Conservation (phyloP, 2,888 invertebrate genomes). For the Drosophila histrio region DNA sequence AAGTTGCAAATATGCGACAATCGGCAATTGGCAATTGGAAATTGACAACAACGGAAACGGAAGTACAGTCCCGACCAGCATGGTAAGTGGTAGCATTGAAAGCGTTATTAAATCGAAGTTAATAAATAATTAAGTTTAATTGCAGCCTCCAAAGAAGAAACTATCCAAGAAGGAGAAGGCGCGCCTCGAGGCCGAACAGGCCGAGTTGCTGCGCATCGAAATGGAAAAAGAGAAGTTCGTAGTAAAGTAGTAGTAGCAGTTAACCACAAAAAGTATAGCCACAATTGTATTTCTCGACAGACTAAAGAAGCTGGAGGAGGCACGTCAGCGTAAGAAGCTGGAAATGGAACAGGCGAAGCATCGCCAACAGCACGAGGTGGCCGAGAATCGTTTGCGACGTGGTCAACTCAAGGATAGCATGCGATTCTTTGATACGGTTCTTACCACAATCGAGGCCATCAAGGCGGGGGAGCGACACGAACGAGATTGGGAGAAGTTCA, state of each 20-base stretch:
- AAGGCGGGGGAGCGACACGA: conserved; percentile 74
- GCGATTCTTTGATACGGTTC: conserved; percentile 79
- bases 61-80: conserved; percentile 12
- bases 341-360: conserved; percentile 83
- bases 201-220: conserved; percentile 84
- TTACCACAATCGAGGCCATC: conserved; percentile 77
- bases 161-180: conserved; percentile 84
- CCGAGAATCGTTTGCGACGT: conserved; percentile 82
- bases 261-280: background rate
- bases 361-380: conserved; percentile 82
- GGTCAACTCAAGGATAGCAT: conserved; percentile 82
- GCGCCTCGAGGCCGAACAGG: conserved; percentile 83
- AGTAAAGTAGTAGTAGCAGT: background rate
- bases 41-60: conserved; percentile 28
- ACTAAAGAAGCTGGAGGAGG: conserved; percentile 83
- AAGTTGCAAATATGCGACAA: conserved; percentile 30
- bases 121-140: conserved; percentile 32
- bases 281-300: conserved; percentile 49
- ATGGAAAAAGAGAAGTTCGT: conserved; percentile 84
- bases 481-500: conserved; percentile 83
- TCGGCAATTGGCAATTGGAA: conserved; percentile 32
- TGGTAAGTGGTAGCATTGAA: conserved; percentile 28
- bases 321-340: conserved; percentile 82
- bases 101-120: conserved; percentile 8
- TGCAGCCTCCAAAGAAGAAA: conserved; percentile 84